Base-by-base conservation (phyloP, 2,888 invertebrate genomes). In the Thereva unica region DNA sequence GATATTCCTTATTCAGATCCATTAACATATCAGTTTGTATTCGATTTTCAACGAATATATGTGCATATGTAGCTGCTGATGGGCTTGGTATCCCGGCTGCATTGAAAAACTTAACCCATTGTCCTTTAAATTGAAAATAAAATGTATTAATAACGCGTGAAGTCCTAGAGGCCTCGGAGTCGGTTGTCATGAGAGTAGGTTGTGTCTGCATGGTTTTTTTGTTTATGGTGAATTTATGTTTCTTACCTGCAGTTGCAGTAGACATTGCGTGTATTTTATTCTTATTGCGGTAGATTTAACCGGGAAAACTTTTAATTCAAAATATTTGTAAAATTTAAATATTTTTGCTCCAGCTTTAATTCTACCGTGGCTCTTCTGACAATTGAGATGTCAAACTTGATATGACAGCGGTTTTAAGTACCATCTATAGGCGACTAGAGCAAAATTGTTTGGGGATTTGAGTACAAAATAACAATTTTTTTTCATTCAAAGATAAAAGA, bases 81-180 rank as follows among this genome's bases (percentile, higher is more conserved):
- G 78, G 77, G 0, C 88, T 84, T 0, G 92, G 92, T 71, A 95
- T 90, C 2, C 94, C 93, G 8, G 93, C 91, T 49, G 89, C 87
- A 63, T 88, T 87, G 82, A 95, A 95, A 77, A 95, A 95, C 73
- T 86, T 89, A 40, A 93, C 88, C 95, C 95, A 95, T 71, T 77
- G 77, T 7, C 77, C 80, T 81, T n/a, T 23, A 35, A 52, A 54
- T 52, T 9, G 5, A 38, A 53, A 53, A 53, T 37, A 23, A 9
- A 53, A 53, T 4, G 5, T 53, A 9, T n/a, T 53, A 38, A 6
- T 23, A 23, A 23, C 23, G 23, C 23, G 23, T 23, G 23, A 23
- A 23, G 2, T 23, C 23, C 23, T 23, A 23, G 1, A 1, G 23
- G 23, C 23, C 23, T n/a, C 23, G 2, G 1, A 23, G 23, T 23